phyloP scores from a whole-genome alignment of 2,888 invertebrate genomes.

The Zaprionus lineosus region DNA sequence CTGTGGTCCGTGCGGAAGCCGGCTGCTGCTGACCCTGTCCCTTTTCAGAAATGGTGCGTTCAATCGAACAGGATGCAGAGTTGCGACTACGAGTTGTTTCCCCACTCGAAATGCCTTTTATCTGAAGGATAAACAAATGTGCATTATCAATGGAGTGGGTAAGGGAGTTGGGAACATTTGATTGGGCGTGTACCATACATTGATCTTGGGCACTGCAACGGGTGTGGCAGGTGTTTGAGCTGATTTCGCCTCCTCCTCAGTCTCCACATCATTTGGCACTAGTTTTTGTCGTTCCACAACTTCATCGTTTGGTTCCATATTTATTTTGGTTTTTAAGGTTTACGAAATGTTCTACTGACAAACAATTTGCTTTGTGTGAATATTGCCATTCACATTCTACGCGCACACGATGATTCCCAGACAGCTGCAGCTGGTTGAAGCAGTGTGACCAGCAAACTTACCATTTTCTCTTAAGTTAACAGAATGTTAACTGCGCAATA shows the following conservation, averaged over 20 bases:
- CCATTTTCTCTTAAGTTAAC: too few relatives aligned
- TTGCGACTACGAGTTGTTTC: constrained; percentile 82
- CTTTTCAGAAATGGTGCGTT: constrained; percentile 81
- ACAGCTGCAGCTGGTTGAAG: constrained; percentile 42
- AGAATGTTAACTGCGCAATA: too few relatives aligned
- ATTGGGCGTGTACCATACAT: constrained; percentile 24
- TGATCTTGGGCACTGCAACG: constrained; percentile 78
- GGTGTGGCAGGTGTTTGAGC: constrained; percentile 81
- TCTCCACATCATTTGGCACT: constrained; percentile 82
- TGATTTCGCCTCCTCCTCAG: constrained; percentile 82
- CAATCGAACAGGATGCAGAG: constrained; percentile 82
- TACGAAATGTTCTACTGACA: constrained; percentile 10
- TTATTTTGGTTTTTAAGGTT: constrained; percentile 19
- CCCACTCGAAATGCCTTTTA: constrained; percentile 82
- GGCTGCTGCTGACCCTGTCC: constrained; percentile 54
- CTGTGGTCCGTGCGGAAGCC: constrained; percentile 76
- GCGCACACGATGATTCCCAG: constrained; percentile 5
- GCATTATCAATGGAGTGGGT: neutral
- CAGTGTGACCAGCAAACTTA: constrained; percentile 9
- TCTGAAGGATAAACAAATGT: constrained; percentile 52
- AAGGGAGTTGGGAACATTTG: neutral
- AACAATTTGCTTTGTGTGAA: constrained; percentile 52
- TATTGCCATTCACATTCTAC: constrained; percentile 31
- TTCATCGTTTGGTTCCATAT: constrained; percentile 83
- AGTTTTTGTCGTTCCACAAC: constrained; percentile 83